Evolutionary conservation across 2,113 vertebrate species (phyloP), one percentile per base, ranked within the genome.

Genomic region (Tauraco erythrolophus): DNA sequence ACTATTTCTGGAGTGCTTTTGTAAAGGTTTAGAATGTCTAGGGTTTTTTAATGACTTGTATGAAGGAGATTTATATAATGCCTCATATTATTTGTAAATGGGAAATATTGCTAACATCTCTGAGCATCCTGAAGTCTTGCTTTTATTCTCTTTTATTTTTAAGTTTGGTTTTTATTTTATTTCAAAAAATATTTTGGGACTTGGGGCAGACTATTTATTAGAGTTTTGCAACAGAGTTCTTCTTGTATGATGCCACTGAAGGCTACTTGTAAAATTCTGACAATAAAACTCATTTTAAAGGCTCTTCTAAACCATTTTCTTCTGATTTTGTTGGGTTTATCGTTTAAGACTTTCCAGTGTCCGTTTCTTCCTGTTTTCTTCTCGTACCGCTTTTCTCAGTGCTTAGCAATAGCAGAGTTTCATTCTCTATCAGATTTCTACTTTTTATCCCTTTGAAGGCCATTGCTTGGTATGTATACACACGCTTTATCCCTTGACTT

Each of bases 231-330:
- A 98, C 98, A 98, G 98, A 98, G 97, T 98, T 98, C 98, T 98
- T 98, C 98, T 98, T 99, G 98, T 98, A 98, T 98, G 98, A 98
- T 98, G 98, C 97, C 98, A 91, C 97, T 98, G 97, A 98, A 98
- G 98, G 98, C 98, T 98, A 98, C 98, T 98, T 99, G 98, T 99
- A 98, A 98, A 98, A 97, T 98, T 97, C 97, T 97, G 97, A 98
- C 97, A 99, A 99, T 99, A 99, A 99, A 99, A 98, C 95, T 98
- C 96, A 98, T 98, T 98, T 98, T 98, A 98, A 99, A 98, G 86
- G 76, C 97, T 98, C 98, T 98, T 98, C 97, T 98, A 98, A 98
- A 98, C 6, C 37, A 90, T 90, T 97, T 97, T 93, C 91, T 95
- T 45, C 87, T 97, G 86, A 94, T 98, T 95, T 96, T 97, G 84